Evolutionary conservation across 2,888 invertebrate species (phyloP).

Genomic region (Meganola albula): DNA sequence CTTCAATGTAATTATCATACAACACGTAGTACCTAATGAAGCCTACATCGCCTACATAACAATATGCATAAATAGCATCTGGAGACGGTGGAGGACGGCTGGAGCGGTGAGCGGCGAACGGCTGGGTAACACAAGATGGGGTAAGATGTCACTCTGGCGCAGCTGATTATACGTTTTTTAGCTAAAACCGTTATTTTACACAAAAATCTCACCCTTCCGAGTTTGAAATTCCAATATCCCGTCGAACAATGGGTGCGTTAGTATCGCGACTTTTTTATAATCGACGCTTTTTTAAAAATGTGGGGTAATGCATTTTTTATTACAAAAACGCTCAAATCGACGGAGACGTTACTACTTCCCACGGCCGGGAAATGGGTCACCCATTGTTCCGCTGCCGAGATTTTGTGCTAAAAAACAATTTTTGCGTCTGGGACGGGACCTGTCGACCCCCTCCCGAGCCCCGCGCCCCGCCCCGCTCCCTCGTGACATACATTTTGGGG

Average conservation of each 20-base stretch:
- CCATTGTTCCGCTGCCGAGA: constrained; percentile 66
- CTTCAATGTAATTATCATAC: too few relatives aligned
- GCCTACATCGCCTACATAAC: too few relatives aligned
- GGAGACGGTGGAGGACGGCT: too few relatives aligned
- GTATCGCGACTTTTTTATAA: constrained; percentile 59
- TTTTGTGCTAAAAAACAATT: constrained; percentile 73
- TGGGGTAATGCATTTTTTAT: constrained; percentile 78
- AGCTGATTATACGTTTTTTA: constrained; percentile 64
- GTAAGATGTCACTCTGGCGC: constrained; percentile 34
- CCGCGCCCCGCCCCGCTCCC: constrained; percentile 19
- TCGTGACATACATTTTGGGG: constrained; percentile 53
- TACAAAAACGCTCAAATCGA: constrained; percentile 48
- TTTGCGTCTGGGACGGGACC: constrained; percentile 54
- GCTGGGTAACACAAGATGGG: constrained; percentile 34
- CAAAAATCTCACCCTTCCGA: constrained; percentile 75
- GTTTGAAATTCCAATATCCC: constrained; percentile 63
- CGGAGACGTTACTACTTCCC: constrained; percentile 75
- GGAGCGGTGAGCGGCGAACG: constrained; percentile 14
- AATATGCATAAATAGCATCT: too few relatives aligned
- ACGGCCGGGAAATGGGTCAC: constrained; percentile 76
- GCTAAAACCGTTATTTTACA: constrained; percentile 72
- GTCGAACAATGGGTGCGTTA: constrained; percentile 56
- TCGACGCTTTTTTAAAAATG: constrained; percentile 59
- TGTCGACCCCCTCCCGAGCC: constrained; percentile 46
- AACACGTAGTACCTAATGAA: too few relatives aligned